Evolutionary conservation across 2,888 invertebrate species (phyloP).

Genomic region (Abrostola tripartita): DNA sequence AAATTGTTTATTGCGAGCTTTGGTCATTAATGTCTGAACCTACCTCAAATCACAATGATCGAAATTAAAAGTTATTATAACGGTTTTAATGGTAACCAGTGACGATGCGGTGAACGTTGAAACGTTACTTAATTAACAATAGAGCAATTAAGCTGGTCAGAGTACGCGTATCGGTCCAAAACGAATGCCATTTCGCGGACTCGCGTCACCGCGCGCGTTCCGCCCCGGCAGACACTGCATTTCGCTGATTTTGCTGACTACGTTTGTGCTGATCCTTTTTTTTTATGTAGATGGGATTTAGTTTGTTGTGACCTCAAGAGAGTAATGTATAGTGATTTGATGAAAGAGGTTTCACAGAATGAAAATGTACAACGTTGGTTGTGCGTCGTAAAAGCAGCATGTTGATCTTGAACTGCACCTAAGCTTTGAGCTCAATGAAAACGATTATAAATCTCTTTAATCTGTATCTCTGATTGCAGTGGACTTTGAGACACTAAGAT

Average conservation of each 20-base stretch:
- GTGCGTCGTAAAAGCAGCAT: slow-evolving; percentile 3
- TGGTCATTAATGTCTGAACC: background rate
- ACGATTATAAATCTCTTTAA: too few relatives aligned
- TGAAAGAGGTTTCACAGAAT: slow-evolving; percentile 13
- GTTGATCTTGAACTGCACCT: too few relatives aligned
- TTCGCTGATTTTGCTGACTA: slow-evolving; percentile 83
- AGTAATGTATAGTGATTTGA: slow-evolving; percentile 27
- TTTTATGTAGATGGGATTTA: slow-evolving; percentile 54
- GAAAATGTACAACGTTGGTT: slow-evolving; percentile 8
- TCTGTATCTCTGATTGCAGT: too few relatives aligned
- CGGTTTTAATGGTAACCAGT: slow-evolving; percentile 73
- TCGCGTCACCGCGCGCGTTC: slow-evolving; percentile 66
- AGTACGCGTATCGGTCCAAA: slow-evolving; percentile 76
- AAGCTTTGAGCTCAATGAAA: too few relatives aligned
- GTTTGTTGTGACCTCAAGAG: slow-evolving; percentile 40
- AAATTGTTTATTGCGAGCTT: slow-evolving; percentile 1
- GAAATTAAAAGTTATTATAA: slow-evolving; percentile 72
- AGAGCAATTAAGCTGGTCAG: slow-evolving; percentile 85
- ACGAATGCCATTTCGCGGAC: slow-evolving; percentile 78
- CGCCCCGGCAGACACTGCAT: slow-evolving; percentile 80
- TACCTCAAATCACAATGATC: slow-evolving; percentile 57
- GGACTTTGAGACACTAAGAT: too few relatives aligned
- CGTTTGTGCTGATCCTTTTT: slow-evolving; percentile 75
- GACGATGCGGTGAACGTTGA: slow-evolving; percentile 78
- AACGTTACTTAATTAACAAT: slow-evolving; percentile 88